These are phyloP conservation scores for Gonioctena quinquepunctata DNA, from an alignment of 1,140 invertebrate species.

Conservation along the genomic window DNA sequence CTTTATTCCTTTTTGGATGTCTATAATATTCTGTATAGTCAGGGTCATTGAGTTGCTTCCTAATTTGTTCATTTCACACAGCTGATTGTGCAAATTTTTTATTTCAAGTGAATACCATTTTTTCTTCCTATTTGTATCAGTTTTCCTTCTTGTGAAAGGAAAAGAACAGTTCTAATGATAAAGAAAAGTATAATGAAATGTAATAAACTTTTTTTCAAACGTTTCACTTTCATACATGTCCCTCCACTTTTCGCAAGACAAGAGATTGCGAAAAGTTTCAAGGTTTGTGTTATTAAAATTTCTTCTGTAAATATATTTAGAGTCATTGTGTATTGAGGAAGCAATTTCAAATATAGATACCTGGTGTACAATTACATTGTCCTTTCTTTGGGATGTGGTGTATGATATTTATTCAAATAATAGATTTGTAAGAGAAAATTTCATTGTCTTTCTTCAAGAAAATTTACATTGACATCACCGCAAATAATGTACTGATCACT, in stretches of 20 bases:
- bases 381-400: background rate
- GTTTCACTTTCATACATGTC: background rate
- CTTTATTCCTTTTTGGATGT: background rate
- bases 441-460: background rate
- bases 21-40: background rate
- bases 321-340: background rate
- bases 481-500: background rate
- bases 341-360: background rate
- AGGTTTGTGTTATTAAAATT: background rate
- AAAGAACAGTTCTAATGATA: background rate
- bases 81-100: background rate
- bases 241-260: background rate
- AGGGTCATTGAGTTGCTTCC: no score
- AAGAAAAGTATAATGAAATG: background rate
- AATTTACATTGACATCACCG: conserved; percentile 2
- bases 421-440: background rate
- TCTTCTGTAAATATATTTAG: background rate
- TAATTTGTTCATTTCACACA: background rate
- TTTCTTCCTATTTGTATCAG: background rate
- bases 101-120: background rate
- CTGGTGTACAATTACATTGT: background rate
- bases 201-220: background rate
- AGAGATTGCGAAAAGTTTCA: background rate
- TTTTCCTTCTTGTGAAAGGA: background rate
- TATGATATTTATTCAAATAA: background rate